A percentile compares a stretch with the other conserved stretches of the same genome.
These are phyloP conservation scores for Hyaena hyaena DNA, from an alignment of 2,113 vertebrate species.

Conservation along the genomic window DNA sequence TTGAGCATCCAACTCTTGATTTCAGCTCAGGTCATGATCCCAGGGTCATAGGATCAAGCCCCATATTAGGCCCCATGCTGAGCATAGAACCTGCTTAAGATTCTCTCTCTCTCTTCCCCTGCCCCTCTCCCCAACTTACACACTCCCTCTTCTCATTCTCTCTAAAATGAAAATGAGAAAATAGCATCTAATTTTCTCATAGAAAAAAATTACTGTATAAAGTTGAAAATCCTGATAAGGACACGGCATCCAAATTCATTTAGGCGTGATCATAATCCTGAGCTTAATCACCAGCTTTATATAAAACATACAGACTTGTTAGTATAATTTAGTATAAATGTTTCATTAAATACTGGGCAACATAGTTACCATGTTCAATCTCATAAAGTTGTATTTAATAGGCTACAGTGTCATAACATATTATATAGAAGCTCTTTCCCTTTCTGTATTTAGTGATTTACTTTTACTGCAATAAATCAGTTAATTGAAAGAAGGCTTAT, in stretches of 20 bases:
- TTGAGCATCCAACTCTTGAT: no score
- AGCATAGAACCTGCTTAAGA: no score
- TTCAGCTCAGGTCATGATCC: no score
- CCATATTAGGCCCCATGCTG: no score
- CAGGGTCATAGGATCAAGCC: no score
- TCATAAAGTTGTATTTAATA: not conserved
- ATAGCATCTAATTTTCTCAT: not conserved
- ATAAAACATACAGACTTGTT: not conserved
- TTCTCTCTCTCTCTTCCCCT: no score
- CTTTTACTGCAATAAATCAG: not conserved
- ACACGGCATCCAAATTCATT: not conserved
- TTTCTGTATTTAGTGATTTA: not conserved
- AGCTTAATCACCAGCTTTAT: not conserved
- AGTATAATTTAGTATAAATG: not conserved
- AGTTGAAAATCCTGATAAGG: not conserved
- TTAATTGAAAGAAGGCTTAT: constrained; percentile 49
- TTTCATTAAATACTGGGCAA: not conserved
- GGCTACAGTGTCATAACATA: not conserved
- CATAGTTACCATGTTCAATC: not conserved
- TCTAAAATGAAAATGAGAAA: not conserved
- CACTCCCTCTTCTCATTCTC: no score
- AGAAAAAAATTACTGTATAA: not conserved
- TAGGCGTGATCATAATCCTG: not conserved
- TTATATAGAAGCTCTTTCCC: not conserved
- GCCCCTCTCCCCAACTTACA: no score